These are phyloP conservation scores for Leptobrachium ailaonicum DNA, from an alignment of 2,113 vertebrate genomes.

Conservation along the genomic window DNA sequence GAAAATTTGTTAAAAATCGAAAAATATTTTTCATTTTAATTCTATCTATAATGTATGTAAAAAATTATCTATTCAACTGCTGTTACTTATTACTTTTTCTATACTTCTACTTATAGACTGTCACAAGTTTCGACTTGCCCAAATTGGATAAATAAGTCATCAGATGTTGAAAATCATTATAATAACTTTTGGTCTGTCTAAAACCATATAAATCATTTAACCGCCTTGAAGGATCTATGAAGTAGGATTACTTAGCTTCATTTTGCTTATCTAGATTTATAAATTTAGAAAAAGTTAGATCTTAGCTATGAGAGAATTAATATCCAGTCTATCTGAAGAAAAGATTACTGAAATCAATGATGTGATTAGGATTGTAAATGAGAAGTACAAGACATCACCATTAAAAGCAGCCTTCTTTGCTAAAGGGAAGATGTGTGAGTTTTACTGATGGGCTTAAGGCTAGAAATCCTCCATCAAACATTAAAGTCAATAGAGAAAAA, in stretches of 20 bases:
- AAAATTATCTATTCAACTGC: too few relatives aligned
- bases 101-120: too few relatives aligned
- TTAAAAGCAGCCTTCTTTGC: constrained; percentile 49
- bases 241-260: constrained; percentile 56
- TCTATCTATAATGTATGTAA: too few relatives aligned
- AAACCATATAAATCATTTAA: constrained; percentile 11
- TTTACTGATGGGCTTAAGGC: constrained; percentile 48
- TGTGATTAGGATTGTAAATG: constrained; percentile 66
- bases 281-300: constrained; percentile 39
- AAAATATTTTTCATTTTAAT: too few relatives aligned
- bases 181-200: too few relatives aligned
- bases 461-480: constrained; percentile 55
- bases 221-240: constrained; percentile 33
- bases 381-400: constrained; percentile 56
- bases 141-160: too few relatives aligned
- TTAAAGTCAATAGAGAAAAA: constrained; percentile 58
- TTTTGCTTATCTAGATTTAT: constrained; percentile 57
- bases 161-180: too few relatives aligned
- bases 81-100: too few relatives aligned
- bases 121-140: too few relatives aligned
- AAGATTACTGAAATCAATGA: constrained; percentile 67
- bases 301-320: constrained; percentile 60
- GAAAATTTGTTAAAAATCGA: too few relatives aligned
- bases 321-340: constrained; percentile 56
- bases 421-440: constrained; percentile 52